Conservation (phyloP, 2,888 invertebrate species). For the Micropterix aruncella region DNA sequence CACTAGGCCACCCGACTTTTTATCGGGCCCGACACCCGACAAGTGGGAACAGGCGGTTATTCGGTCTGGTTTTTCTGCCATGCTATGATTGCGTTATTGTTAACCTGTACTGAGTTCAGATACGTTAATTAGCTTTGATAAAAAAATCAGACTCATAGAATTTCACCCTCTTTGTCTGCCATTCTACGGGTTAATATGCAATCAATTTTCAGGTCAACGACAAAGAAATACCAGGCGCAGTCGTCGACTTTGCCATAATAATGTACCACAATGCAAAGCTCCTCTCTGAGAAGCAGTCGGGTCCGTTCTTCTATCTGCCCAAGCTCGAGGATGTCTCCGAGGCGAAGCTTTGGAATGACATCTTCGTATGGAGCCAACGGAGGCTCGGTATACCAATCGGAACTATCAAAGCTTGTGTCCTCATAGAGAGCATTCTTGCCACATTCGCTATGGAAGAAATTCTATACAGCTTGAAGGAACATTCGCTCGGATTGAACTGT, state of each 20-base stretch:
- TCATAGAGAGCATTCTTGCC: constrained; percentile 56
- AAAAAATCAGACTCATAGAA: no score
- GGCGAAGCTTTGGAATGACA: constrained; percentile 53
- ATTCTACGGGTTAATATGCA: no score
- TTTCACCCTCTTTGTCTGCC: no score
- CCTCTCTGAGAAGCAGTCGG: constrained; percentile 38
- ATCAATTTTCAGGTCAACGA: constrained; percentile 38
- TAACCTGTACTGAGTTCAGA: no score
- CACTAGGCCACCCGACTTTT: no score
- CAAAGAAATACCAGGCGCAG: constrained; percentile 44
- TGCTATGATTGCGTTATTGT: no score
- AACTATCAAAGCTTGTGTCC: constrained; percentile 54
- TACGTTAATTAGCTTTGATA: no score
- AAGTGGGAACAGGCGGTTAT: no score
- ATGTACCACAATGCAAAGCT: constrained; percentile 48
- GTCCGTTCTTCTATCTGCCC: constrained; percentile 59
- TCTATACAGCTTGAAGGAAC: constrained; percentile 46
- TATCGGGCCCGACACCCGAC: no score
- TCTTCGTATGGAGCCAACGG: constrained; percentile 47
- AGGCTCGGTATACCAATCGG: constrained; percentile 40
- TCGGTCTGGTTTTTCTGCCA: no score
- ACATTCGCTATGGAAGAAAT: constrained; percentile 57
- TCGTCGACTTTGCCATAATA: constrained; percentile 55
- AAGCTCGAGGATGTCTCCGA: constrained; percentile 48
- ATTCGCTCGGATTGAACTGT: constrained; percentile 57